Base-by-base conservation (phyloP, 2,113 vertebrate genomes). In the Antechinus stuartii region DNA sequence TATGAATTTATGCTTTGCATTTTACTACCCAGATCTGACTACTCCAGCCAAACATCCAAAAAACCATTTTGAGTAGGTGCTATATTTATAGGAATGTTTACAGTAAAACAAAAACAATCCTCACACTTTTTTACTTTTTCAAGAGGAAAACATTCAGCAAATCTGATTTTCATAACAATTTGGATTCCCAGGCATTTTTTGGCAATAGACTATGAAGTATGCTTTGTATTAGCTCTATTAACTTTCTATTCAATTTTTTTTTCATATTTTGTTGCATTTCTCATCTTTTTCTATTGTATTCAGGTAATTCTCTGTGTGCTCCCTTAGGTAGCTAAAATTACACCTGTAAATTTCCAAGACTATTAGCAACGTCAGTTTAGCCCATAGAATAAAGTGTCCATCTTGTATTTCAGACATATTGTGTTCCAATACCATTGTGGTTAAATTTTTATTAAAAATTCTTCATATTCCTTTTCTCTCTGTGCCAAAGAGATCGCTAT, bases 371-470 rank as follows among this genome's bases (percentile, higher is more conserved):
- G 98, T 97, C 97, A 96, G 97, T 95, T 95, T 95, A 93, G 96
- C 95, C 94, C 92, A 52, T 95, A 95, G 97, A 97, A 98, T 98
- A 97, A 97, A 97, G 96, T 98, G 96, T 97, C 98, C 97, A 97
- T 97, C 98, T 98, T 98, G 90, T 98, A 97, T 98, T 98, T 98
- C 98, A 98, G 97, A 96, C 97, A 97, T 97, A 98, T 97, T 98
- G 96, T 97, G 96, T 98, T 98, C 98, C 98, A 98, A 96, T 96
- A 96, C 96, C 98, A 97, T 52, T 98, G 98, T 97, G 98, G 98
- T 98, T 96, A 97, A 97, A 97, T 96, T 98, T 98, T 98, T 98
- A 98, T 98, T 98, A 98, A 98, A 98, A 98, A 98, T 98, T 98
- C 97, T 98, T 98, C 98, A 97, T 98, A 98, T 97, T 98, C 97